Percentiles rank a stretch among this genome's conserved stretches.
Evolutionary conservation across 2,888 invertebrate species (phyloP).

Genomic region (Netelia melanura): DNA sequence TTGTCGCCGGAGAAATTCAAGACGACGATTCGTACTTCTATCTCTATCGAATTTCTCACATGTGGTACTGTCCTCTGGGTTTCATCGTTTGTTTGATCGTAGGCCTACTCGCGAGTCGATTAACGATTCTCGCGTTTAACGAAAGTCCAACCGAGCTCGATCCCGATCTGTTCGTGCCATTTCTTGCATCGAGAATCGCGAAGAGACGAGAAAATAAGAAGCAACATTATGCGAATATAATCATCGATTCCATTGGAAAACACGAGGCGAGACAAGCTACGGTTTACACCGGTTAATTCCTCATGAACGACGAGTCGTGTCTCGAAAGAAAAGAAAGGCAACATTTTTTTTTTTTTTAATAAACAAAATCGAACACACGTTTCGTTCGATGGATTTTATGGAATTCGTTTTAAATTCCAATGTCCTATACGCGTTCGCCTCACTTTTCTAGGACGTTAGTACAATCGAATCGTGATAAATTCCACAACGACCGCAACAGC

Average conservation of each 20-base stretch:
- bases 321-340: conserved; percentile 20
- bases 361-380: not conserved
- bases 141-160: conserved; percentile 68
- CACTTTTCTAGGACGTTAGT: conserved; percentile 35
- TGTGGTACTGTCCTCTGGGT: conserved; percentile 81
- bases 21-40: conserved; percentile 76
- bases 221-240: conserved; percentile 17
- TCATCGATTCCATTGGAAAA: conserved; percentile 42
- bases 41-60: conserved; percentile 80
- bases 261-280: conserved; percentile 40
- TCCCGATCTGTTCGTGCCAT: conserved; percentile 76
- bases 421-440: conserved; percentile 4
- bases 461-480: conserved; percentile 44
- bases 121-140: conserved; percentile 55
- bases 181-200: conserved; percentile 71
- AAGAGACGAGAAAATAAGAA: conserved; percentile 57
- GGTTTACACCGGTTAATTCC: conserved; percentile 40
- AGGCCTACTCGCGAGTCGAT: conserved; percentile 69
- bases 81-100: conserved; percentile 73
- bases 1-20: not conserved
- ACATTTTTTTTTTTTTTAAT: not conserved
- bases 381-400: conserved; percentile 2
- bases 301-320: not conserved
- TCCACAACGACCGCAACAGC: not conserved
- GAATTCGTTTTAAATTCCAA: conserved; percentile 29